Conservation (phyloP, 2,113 vertebrate genomes). For the Gopherus flavomarginatus region DNA sequence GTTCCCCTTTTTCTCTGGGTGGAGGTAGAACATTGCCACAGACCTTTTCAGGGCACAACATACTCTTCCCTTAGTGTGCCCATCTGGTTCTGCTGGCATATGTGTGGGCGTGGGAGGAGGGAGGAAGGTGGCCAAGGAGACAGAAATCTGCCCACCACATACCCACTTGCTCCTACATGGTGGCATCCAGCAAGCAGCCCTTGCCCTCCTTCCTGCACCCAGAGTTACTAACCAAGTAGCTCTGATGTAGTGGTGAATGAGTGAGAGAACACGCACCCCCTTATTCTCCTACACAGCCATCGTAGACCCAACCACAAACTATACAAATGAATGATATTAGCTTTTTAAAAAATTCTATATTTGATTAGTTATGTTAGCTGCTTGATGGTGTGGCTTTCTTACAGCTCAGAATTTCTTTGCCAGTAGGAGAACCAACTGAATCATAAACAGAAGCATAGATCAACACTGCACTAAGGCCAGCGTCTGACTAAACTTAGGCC, state of each 20-base stretch:
- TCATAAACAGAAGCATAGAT: conserved; percentile 1
- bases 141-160: fast-evolving
- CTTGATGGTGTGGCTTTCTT: background rate
- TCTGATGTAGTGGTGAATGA: background rate
- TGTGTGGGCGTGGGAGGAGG: fast-evolving
- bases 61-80: background rate
- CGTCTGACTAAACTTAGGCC: conserved; percentile 22
- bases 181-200: fast-evolving
- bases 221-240: background rate
- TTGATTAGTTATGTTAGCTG: conserved; percentile 56
- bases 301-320: background rate
- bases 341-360: conserved; percentile 44
- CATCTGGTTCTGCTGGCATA: background rate
- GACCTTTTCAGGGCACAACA: background rate
- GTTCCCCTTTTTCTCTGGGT: background rate
- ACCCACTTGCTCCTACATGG: background rate
- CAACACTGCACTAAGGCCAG: background rate
- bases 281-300: conserved; percentile 48
- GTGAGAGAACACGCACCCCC: background rate
- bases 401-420: conserved; percentile 40
- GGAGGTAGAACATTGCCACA: background rate
- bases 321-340: background rate
- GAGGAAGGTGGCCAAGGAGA: background rate
- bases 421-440: background rate
- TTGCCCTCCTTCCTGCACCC: background rate